Base-by-base conservation (phyloP, 2,888 invertebrate species). In the Sericinus montela region DNA sequence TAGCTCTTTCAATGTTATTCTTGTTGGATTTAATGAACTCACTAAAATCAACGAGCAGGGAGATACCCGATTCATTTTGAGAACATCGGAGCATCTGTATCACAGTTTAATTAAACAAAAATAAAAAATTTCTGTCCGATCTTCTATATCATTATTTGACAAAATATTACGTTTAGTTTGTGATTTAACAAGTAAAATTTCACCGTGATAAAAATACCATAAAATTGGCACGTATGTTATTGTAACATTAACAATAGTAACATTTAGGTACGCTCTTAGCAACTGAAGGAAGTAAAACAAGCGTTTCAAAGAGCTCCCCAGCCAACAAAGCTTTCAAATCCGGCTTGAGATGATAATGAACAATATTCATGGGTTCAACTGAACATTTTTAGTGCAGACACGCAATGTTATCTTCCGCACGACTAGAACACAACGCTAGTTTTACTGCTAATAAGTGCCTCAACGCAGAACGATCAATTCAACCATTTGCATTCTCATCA, bases 301-400 rank as follows among this genome's bases (percentile, higher is more conserved):
- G 29, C 53, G 53, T 54, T 59, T 63, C 57, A 54, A 57, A 58
- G 64, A 67, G 64, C 57, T 63, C 66, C 63, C 63, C 68, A 60
- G 54, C 55, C 46, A 51, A 58, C 61, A 59, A 66, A 59, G 64
- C 66, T 69, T 71, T 71, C 62, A 67, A 63, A 73, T 77, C 76
- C 75, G 74, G 73, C 66, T 76, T 65, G 58, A 66, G 72, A 74
- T 70, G 59, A 69, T 64, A 69, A 72, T 69, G 62, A 66, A 66
- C 59, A 60, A 60, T 63, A 58, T 62, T 67, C 51, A 60, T 59
- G 55, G 62, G 57, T 35, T 16, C 2, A 49, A 23, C 28, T 44
- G 57, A 52, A 59, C 54, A 49, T 56, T 56, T 57, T 55, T 47
- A 48, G 44, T 54, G 59, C 52, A 45, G 54, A 57, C 66, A 63